These are phyloP conservation scores for Lindbergichthys nudifrons DNA, from an alignment of 2,797 vertebrate species.

Conservation along the genomic window DNA sequence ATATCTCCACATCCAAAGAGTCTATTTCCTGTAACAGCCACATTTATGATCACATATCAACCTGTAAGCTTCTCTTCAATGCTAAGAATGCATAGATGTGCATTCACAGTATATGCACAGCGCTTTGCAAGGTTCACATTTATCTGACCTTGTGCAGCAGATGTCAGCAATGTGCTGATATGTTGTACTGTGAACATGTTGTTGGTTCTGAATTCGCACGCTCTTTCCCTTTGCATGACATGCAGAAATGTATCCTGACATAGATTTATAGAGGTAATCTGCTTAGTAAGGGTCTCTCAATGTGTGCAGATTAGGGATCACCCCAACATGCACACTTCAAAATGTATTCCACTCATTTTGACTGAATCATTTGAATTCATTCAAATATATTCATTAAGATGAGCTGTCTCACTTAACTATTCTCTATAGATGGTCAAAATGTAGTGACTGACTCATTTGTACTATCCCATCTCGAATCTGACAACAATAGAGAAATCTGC, in stretches of 20 bases:
- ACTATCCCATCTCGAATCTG: conserved; percentile 37
- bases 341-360: not conserved
- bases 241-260: conserved; percentile 75
- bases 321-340: conserved; percentile 6
- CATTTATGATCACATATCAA: conserved; percentile 46
- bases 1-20: conserved; percentile 66
- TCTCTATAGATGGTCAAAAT: conserved; percentile 16
- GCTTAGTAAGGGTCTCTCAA: conserved; percentile 72
- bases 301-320: conserved; percentile 50
- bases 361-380: conserved; percentile 15
- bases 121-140: conserved; percentile 19
- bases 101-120: not conserved
- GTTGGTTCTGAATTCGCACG: conserved; percentile 67
- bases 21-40: conserved; percentile 57
- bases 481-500: conserved; percentile 77
- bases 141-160: conserved; percentile 57
- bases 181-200: conserved; percentile 67
- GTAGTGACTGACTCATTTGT: conserved; percentile 13
- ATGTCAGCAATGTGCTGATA: conserved; percentile 66
- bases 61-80: not conserved
- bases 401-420: not conserved
- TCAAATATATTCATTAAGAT: not conserved
- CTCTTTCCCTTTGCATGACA: conserved; percentile 62
- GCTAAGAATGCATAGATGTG: conserved; percentile 8
- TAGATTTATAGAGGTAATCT: conserved; percentile 80